Evolutionary conservation across 2,113 vertebrate genomes (phyloP).

Genomic region (Corythaeola cristata): DNA sequence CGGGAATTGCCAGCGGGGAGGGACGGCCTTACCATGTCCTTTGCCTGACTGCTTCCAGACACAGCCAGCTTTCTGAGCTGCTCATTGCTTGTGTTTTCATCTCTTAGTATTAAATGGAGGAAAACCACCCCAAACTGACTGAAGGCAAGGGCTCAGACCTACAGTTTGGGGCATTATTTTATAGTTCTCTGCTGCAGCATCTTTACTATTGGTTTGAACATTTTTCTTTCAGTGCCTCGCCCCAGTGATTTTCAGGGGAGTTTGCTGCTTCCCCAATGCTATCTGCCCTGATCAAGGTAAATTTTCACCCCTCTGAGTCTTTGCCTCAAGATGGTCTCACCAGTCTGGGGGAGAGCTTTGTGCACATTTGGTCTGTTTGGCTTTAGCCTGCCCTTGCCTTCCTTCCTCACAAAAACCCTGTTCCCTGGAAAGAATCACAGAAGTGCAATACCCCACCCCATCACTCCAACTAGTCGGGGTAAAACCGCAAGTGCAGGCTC

Average conservation of each 20-base stretch:
- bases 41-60: neutral
- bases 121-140: neutral
- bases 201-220: neutral
- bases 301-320: neutral
- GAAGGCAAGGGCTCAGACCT: neutral
- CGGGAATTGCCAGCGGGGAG: neutral
- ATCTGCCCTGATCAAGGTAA: neutral
- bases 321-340: neutral
- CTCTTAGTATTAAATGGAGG: neutral
- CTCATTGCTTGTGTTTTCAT: neutral
- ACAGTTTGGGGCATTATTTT: neutral
- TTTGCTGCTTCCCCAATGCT: neutral
- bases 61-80: neutral
- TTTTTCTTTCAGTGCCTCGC: neutral
- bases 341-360: neutral
- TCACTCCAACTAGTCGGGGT: neutral
- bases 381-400: neutral
- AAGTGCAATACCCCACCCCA: neutral
- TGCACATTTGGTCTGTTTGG: neutral
- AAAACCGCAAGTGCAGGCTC: neutral
- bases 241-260: neutral
- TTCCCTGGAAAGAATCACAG: neutral
- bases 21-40: neutral
- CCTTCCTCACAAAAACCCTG: neutral
- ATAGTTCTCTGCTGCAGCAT: neutral